phyloP scores from a whole-genome alignment of 2,888 invertebrate species.

The Conomelus anceps region DNA sequence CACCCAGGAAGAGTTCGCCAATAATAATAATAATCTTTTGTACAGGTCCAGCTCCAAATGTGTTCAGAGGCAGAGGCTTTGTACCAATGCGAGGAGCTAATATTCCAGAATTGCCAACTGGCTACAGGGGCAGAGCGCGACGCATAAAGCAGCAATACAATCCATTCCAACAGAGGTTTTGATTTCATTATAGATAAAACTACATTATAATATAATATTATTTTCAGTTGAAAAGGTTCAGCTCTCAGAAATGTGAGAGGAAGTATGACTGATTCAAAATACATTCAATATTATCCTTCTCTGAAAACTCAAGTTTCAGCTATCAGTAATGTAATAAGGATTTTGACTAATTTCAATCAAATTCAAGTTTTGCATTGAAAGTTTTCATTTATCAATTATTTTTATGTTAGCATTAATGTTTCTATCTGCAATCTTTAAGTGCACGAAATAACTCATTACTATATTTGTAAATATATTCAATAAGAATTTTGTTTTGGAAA shows the following conservation, averaged over 20 bases:
- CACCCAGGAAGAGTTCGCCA: no score
- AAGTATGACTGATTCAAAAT: background rate
- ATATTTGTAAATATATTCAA: background rate
- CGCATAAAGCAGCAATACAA: background rate
- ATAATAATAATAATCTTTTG: background rate
- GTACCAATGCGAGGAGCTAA: background rate
- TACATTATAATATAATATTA: background rate
- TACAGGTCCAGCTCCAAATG: background rate
- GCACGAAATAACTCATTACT: background rate
- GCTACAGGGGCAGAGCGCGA: background rate
- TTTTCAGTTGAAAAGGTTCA: background rate
- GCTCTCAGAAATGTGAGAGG: background rate
- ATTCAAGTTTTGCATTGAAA: background rate
- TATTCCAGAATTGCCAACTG: background rate
- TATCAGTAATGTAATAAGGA: no score
- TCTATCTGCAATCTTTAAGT: background rate
- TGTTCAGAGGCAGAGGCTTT: background rate
- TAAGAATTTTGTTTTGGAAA: background rate
- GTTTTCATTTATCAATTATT: background rate
- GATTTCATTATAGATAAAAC: background rate
- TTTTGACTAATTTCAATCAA: background rate
- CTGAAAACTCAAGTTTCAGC: background rate
- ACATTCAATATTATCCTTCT: background rate
- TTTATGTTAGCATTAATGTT: background rate
- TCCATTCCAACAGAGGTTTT: background rate